Percentiles rank a stretch among this genome's conserved stretches.
phyloP scores from a whole-genome alignment of 2,797 vertebrate genomes.

The Tangara arthus region DNA sequence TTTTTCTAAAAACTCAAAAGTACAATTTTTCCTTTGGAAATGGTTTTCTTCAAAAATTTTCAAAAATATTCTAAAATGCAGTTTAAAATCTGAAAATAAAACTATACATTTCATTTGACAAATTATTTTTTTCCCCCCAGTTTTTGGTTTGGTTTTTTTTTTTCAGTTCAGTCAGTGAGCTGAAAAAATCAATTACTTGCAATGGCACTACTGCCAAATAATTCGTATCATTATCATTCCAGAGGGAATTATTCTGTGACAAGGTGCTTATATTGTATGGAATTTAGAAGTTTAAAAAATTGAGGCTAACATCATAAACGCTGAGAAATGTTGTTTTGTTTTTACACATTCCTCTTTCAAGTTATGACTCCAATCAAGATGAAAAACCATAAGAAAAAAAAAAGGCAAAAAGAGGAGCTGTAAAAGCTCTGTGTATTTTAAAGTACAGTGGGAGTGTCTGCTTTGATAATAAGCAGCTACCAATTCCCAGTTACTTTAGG shows the following conservation, averaged over 20 bases:
- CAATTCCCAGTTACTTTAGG: neutral
- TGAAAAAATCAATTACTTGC: conserved; percentile 34
- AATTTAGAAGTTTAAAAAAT: neutral
- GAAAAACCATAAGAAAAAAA: neutral
- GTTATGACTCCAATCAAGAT: neutral
- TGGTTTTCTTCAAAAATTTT: neutral
- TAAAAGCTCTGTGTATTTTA: neutral
- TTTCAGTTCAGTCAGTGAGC: neutral
- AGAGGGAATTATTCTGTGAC: conserved; percentile 7
- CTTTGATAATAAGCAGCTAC: neutral
- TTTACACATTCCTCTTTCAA: neutral
- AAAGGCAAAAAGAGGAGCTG: neutral
- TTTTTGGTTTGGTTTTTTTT: neutral
- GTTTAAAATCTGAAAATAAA: conserved; percentile 2
- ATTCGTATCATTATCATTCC: conserved; percentile 15
- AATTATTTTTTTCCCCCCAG: fast-evolving
- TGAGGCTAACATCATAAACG: neutral
- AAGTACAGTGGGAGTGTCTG: neutral
- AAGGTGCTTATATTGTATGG: neutral
- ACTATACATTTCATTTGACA: neutral
- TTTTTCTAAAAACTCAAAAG: neutral
- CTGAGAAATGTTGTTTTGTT: neutral
- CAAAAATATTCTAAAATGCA: neutral
- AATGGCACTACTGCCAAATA: neutral
- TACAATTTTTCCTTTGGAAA: neutral